Evolutionary conservation across 2,113 vertebrate genomes (phyloP).

Genomic region (Strigops habroptila): DNA sequence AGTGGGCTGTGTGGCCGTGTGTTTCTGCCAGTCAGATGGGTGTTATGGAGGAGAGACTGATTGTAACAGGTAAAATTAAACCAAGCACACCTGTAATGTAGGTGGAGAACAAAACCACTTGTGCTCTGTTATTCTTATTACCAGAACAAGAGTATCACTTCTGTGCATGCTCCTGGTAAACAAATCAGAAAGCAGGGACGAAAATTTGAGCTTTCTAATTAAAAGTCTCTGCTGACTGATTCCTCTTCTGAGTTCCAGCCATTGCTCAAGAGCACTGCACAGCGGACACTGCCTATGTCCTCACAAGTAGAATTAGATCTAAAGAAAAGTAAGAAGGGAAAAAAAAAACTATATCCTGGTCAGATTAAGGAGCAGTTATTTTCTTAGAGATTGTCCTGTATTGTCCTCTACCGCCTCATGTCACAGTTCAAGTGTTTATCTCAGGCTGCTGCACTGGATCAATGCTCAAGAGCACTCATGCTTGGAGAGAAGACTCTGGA

Average conservation of each 20-base stretch:
- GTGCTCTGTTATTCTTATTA: neutral
- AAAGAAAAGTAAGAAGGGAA: neutral
- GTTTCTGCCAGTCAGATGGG: neutral
- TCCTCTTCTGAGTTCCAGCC: neutral
- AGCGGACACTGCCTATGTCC: no score
- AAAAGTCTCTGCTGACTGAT: neutral
- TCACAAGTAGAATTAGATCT: neutral
- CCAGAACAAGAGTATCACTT: neutral
- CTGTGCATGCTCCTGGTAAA: neutral
- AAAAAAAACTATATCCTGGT: no score
- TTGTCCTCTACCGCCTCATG: neutral
- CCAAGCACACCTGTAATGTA: neutral
- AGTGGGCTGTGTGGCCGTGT: neutral
- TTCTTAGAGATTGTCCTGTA: neutral
- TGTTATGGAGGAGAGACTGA: neutral
- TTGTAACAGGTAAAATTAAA: neutral
- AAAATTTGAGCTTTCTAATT: neutral
- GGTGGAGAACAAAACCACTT: neutral
- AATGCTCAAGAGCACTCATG: neutral
- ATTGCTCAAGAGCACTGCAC: neutral
- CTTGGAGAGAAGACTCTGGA: neutral
- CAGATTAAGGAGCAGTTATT: neutral
- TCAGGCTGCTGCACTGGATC: neutral
- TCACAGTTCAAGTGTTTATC: accelerated
- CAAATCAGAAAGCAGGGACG: neutral